Conservation (phyloP, 1,140 invertebrate genomes). For the honey bee (Apis mellifera) region DNA sequence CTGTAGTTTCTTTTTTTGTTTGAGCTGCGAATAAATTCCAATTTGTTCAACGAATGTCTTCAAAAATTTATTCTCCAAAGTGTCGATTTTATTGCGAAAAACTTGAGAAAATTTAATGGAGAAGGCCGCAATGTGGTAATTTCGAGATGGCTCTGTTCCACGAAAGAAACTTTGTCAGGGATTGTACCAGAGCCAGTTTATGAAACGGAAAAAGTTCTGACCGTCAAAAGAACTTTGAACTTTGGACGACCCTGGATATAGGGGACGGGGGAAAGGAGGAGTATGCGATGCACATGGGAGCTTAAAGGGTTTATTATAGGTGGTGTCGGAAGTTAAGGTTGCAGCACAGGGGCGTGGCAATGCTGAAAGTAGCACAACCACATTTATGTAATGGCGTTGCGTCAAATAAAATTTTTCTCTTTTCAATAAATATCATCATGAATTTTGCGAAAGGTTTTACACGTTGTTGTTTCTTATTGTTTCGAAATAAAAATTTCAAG, state of each 20-base stretch:
- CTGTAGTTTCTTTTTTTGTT: not conserved
- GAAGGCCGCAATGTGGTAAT: not conserved
- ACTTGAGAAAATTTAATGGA: not conserved
- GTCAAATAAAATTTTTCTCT: not conserved
- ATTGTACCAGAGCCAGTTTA: slow-evolving; percentile 49
- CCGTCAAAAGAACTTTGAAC: slow-evolving; percentile 53
- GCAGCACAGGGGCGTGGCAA: slow-evolving; percentile 70
- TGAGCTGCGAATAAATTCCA: not conserved
- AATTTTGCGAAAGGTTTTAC: not conserved
- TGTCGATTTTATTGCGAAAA: not conserved
- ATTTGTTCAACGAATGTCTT: not conserved
- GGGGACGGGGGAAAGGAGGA: slow-evolving; percentile 44
- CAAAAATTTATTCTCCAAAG: not conserved
- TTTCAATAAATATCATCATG: not conserved
- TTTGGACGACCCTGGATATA: slow-evolving; percentile 64
- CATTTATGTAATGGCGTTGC: slow-evolving; percentile 48
- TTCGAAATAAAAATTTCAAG: not conserved
- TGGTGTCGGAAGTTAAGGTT: slow-evolving; percentile 70
- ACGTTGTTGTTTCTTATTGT: not conserved
- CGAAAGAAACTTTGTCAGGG: slow-evolving; percentile 36
- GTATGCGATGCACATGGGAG: slow-evolving; percentile 47
- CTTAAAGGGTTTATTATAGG: slow-evolving; percentile 64
- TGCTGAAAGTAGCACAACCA: slow-evolving; percentile 63
- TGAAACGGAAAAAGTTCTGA: slow-evolving; percentile 71
- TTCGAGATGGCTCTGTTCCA: not conserved